Conservation (phyloP, 2,888 invertebrate species). For the Tribolium freemani region DNA sequence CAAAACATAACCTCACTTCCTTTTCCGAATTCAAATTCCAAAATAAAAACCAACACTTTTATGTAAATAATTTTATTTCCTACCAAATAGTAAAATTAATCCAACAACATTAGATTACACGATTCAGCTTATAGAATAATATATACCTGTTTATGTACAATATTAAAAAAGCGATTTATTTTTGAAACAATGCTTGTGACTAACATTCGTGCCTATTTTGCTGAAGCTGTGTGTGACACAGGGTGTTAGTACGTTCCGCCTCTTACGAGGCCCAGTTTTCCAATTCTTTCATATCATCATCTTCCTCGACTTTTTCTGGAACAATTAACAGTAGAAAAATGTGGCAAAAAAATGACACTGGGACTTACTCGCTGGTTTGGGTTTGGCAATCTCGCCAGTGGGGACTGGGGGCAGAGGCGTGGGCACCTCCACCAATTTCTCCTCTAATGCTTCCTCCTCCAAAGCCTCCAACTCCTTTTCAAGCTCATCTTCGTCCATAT, state of each 20-base stretch:
- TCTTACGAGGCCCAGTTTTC: conserved; percentile 82
- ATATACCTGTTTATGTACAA: conserved; percentile 27
- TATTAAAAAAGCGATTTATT: conserved; percentile 35
- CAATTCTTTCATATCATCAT: conserved; percentile 82
- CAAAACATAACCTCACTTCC: neutral
- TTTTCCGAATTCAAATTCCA: neutral
- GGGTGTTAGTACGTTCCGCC: neutral
- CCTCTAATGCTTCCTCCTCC: conserved; percentile 85
- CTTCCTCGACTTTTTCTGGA: conserved; percentile 71
- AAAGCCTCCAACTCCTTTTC: conserved; percentile 91
- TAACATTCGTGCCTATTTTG: conserved; percentile 16
- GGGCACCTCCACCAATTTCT: conserved; percentile 82
- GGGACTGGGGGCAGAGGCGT: conserved; percentile 83
- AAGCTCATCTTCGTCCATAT: conserved; percentile 88
- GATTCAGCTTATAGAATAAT: conserved; percentile 17
- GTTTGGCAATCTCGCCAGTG: conserved; percentile 56
- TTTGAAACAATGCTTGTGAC: conserved; percentile 11
- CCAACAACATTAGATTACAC: conserved; percentile 34
- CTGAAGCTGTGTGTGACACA: conserved; percentile 24
- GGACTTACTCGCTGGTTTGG: conserved; percentile 35
- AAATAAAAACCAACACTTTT: neutral
- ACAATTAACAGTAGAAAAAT: neutral
- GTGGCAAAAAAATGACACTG: neutral
- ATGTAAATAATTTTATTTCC: conserved; percentile 37
- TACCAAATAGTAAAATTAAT: conserved; percentile 34